Evolutionary conservation across 1,140 invertebrate species (phyloP), one percentile per base, ranked within the genome.

Genomic region (Hycleus cichorii): DNA sequence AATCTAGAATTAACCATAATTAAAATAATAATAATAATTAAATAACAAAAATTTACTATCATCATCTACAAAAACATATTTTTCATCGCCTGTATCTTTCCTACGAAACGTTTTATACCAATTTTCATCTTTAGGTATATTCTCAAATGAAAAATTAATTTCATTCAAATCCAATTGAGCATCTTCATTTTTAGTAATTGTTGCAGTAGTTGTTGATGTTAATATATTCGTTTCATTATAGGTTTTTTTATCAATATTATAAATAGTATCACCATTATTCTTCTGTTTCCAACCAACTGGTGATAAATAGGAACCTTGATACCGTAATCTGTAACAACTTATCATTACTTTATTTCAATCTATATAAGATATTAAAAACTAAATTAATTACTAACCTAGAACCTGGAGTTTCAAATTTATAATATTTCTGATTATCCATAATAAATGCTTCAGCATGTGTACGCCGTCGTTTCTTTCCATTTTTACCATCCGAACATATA

Each of bases 41-140:
- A 42, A 2, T 12, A 43, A 43, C 10, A 7, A 39, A 39, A 47
- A 66, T 40, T 66, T 56, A 60, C 79, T 75, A 0, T 73, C 64
- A 57, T 79, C 76, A 59, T 74, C 77, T 57, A 71, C 77, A 50
- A 75, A 71, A 69, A 74, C 77, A 57, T 69, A 78, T 44, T 47
- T 60, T 63, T 87, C 81, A 42, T 83, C 80, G 6, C 84, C 83
- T 11, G 81, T 76, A 68, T 90, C 87, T 66, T 90, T 87, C 1
- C 88, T 76, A 57, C 81, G 78, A 68, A 89, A 90, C 0, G 88
- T 86, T 63, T 84, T 79, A 74, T 86, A 89, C 88, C 89, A 91
- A 0, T 86, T 80, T 65, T 90, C 87, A 42, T 80, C 81, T 47
- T 71, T 75, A 3, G 88, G 89, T 56, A 88, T 74, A 11, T 75